Base-by-base conservation (phyloP, 2,113 vertebrate genomes). In the Bubo blakistoni region DNA sequence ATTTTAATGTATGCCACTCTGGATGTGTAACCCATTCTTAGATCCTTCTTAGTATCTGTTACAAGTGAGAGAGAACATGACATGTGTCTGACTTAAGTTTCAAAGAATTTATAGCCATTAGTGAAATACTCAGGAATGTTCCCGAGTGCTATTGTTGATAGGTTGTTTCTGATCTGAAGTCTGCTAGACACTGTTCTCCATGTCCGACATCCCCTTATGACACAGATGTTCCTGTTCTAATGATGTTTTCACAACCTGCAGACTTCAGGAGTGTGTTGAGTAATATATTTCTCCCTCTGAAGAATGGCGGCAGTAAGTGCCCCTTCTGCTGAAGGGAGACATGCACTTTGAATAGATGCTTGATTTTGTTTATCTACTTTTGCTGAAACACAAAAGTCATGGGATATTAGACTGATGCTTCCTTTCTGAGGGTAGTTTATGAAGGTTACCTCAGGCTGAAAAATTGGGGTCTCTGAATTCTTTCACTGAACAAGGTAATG, bases 381-480 rank as follows among this genome's bases (percentile, higher is more conserved):
- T 79, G 88, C 55, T 88, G 82, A 38, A 86, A 32, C 40, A 49
- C 51, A 44, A 6, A 55, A 93, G 79, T 49, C 62, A 3, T 32
- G 80, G 67, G 58, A 46, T 22, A 32, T 80, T 54, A 92, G 86
- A 71, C 79, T 57, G 34, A 34, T 61, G 71, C 40, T 74, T 67
- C 51, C 70, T 84, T 81, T 80, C 67, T 36, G 62, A 76, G 62
- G 32, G 40, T 36, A 16, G 62, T 69, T 90, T 83, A 32, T 82
- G 82, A 62, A 70, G 40, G 30, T 80, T 92, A 81, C 71, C 76
- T 90, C 58, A 70, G 79, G 80, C 88, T 94, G 79, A 77, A 61
- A 85, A 94, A 82, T 90, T 61, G 74, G 93, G 24, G 27, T 58
- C 32, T 93, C 21, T 76, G 85, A 90, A 69, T 92, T 93, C 79